Evolutionary conservation across 2,888 invertebrate species (phyloP), one percentile per base, ranked within the genome.

Genomic region (Athetis lepigone): DNA sequence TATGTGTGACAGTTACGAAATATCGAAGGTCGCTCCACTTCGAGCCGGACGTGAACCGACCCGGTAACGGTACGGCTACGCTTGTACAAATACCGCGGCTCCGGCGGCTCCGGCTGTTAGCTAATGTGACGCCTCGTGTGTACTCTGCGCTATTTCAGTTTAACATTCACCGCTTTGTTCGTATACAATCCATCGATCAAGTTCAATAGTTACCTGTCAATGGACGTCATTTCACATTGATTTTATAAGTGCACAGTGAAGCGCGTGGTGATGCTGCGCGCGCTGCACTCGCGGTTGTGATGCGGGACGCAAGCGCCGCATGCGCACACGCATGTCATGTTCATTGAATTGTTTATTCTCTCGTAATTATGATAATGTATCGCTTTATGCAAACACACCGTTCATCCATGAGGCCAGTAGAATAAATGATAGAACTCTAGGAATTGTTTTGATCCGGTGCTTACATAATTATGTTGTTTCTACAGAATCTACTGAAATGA

Each of bases 311-410:
- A 33, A 57, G 61, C 63, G 64, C 64, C 61, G 63, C 63, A 60
- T 43, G 58, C 58, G 46, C 43, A 33, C 60, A 37, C 37, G 52
- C 60, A 42, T 23, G 39, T 36, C 21, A 42, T 57, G 37, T 18
- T 63, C 37, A 57, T 69, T 55, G 43, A 56, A 50, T 61, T 27
- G 59, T 73, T 59, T 51, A 46, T 62, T 45, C 6, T n/a, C 27
- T 40, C 36, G 50, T 78, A 62, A 80, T 64, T 80, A 77, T 74
- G 63, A 52, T 67, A 74, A 74, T 73, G 49, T 50, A 72, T 68
- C 36, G 16, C 18, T 62, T 27, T 11, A 37, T 40, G 36, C 11
- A 39, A 75, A 52, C 9, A 8, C 43, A 36, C 13, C 19, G 51
- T 25, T 56, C 11, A 45, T 39, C 62, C 36, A 71, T 37, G 77